A percentile compares a stretch with the other conserved stretches of the same genome.
Evolutionary conservation across 2,888 invertebrate species (phyloP).

Genomic region (Prosapia bicincta): DNA sequence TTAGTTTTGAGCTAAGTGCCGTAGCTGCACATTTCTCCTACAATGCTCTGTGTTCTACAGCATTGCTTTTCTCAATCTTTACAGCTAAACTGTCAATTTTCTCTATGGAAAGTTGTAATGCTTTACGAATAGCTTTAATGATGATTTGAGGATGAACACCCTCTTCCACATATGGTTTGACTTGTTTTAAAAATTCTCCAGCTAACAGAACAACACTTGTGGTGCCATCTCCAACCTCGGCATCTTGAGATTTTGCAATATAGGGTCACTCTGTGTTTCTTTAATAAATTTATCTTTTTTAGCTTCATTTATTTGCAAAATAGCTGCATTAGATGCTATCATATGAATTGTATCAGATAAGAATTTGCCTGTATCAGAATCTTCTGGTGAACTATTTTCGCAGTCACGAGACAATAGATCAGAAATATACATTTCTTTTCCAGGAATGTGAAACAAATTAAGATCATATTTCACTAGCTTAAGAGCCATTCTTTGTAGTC

Average conservation of each 20-base stretch:
- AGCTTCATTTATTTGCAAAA: too few relatives aligned
- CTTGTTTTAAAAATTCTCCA: slow-evolving; percentile 90
- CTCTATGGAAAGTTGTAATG: slow-evolving; percentile 75
- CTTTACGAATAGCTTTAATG: slow-evolving; percentile 82
- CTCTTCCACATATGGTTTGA: slow-evolving; percentile 95
- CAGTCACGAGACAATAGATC: too few relatives aligned
- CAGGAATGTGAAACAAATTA: too few relatives aligned
- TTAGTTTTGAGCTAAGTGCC: slow-evolving; percentile 95
- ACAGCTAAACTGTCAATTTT: slow-evolving; percentile 82
- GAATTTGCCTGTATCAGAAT: too few relatives aligned
- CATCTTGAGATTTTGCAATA: slow-evolving; percentile 98
- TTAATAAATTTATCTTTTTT: too few relatives aligned
- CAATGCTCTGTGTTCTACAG: slow-evolving; percentile 59
- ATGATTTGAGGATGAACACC: slow-evolving; percentile 94
- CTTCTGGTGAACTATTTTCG: too few relatives aligned
- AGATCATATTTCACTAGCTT: too few relatives aligned
- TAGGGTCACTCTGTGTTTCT: too few relatives aligned
- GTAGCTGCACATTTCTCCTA: slow-evolving; percentile 92
- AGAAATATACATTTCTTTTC: too few relatives aligned
- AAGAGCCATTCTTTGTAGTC: too few relatives aligned
- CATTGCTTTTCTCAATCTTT: slow-evolving; percentile 63
- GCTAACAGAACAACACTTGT: slow-evolving; percentile 96
- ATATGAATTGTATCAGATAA: too few relatives aligned
- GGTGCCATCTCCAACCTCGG: slow-evolving; percentile 98
- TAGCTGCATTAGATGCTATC: too few relatives aligned